Percentiles rank a stretch among this genome's conserved stretches.
Conservation (phyloP, 2,888 invertebrate genomes). For the Sinhomidia bicolor region DNA sequence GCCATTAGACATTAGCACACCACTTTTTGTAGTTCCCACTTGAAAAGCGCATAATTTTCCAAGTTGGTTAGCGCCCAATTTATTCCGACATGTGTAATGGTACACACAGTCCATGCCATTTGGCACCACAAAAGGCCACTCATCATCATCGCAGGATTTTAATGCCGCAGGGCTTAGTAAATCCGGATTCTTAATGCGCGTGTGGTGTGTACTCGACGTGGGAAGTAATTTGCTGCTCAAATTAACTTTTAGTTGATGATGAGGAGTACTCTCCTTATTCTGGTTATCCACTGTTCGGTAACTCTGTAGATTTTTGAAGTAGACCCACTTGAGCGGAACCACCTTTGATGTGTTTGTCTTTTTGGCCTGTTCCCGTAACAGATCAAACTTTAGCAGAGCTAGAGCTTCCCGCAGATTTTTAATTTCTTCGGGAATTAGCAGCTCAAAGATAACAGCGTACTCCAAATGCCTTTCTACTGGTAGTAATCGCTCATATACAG, state of each 20-base stretch:
- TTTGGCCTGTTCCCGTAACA: slow-evolving; percentile 2
- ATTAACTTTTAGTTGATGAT: not conserved
- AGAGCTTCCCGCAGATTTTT: slow-evolving; percentile 50
- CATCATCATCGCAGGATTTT: not conserved
- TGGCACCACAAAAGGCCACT: slow-evolving; percentile 1
- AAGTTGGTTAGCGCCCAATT: not conserved
- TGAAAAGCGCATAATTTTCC: slow-evolving; percentile 25
- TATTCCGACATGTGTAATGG: not conserved
- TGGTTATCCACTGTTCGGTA: not conserved
- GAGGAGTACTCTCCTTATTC: not conserved
- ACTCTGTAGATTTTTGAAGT: slow-evolving; percentile 14
- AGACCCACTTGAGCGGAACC: not conserved
- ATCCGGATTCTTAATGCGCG: slow-evolving; percentile 42
- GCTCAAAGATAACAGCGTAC: slow-evolving; percentile 63
- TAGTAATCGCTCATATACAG: slow-evolving; percentile 34
- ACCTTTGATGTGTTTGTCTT: not conserved
- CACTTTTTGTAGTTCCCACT: not conserved
- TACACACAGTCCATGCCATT: slow-evolving; percentile 51
- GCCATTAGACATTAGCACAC: not conserved
- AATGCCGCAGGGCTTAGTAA: slow-evolving; percentile 14
- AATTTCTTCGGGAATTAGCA: slow-evolving; percentile 68
- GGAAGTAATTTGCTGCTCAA: slow-evolving; percentile 17
- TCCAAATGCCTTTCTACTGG: slow-evolving; percentile 41
- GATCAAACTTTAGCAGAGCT: slow-evolving; percentile 44
- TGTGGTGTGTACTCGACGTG: slow-evolving; percentile 38